Percentiles rank a stretch among this genome's conserved stretches.
phyloP scores from a whole-genome alignment of 2,888 invertebrate genomes.

The Apantesis nais region DNA sequence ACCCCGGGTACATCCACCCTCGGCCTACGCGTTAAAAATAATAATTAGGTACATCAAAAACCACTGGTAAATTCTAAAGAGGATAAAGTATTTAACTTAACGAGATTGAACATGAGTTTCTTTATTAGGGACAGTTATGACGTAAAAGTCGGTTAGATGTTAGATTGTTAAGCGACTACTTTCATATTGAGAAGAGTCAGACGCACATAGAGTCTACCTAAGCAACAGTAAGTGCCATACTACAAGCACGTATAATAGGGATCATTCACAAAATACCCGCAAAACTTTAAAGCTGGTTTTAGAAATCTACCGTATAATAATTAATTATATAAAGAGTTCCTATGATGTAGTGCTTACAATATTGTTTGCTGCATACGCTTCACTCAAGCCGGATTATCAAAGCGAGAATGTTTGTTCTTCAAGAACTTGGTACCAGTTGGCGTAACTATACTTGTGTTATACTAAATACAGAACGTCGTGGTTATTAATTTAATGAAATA shows the following conservation, averaged over 20 bases:
- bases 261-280: not conserved
- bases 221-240: not conserved
- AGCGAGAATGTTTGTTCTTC: too few relatives aligned
- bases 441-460: too few relatives aligned
- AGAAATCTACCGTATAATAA: not conserved
- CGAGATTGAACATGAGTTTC: slow-evolving; percentile 24
- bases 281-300: not conserved
- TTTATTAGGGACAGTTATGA: slow-evolving; percentile 27
- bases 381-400: too few relatives aligned
- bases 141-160: slow-evolving; percentile 18
- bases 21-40: slow-evolving; percentile 49
- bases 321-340: not conserved
- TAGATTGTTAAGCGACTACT: slow-evolving; percentile 15
- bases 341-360: not conserved
- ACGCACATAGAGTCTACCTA: not conserved
- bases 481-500: too few relatives aligned
- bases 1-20: slow-evolving; percentile 23
- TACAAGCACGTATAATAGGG: not conserved
- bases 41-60: slow-evolving; percentile 50
- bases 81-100: slow-evolving; percentile 39
- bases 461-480: too few relatives aligned
- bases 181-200: slow-evolving; percentile 4
- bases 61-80: slow-evolving; percentile 36
- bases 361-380: too few relatives aligned
- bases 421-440: too few relatives aligned